Percentiles rank a stretch among this genome's conserved stretches.
phyloP scores from a whole-genome alignment of 92 coral and sea anemone species.

The Epizoanthus stellaris region DNA sequence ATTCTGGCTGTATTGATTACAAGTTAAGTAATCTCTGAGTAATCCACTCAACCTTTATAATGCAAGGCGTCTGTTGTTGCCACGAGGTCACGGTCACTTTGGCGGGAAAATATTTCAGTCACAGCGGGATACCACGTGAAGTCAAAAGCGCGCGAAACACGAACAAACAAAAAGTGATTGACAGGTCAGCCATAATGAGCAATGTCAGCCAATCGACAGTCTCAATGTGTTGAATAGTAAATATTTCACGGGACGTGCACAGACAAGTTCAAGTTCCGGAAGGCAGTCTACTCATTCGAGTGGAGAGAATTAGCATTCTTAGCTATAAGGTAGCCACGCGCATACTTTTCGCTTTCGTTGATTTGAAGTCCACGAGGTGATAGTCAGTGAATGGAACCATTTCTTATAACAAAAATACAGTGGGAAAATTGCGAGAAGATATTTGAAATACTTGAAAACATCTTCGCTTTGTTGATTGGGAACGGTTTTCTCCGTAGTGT shows the following conservation, averaged over 20 bases:
- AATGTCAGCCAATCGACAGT: slow-evolving; percentile 21
- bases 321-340: slow-evolving; percentile 10
- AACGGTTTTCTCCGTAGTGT: slow-evolving; percentile 9
- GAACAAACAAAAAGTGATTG: slow-evolving; percentile 16
- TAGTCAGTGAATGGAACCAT: not conserved
- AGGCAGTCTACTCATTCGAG: not conserved
- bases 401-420: not conserved
- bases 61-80: slow-evolving; percentile 23
- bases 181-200: not conserved
- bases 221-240: not conserved
- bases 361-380: not conserved
- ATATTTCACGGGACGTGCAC: slow-evolving; percentile 29
- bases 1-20: not conserved
- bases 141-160: slow-evolving; percentile 25
- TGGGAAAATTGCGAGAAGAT: not conserved
- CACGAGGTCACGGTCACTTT: slow-evolving; percentile 42
- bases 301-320: not conserved
- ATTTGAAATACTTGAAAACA: not conserved
- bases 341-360: not conserved
- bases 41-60: not conserved
- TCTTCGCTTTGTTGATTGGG: not conserved
- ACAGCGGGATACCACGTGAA: slow-evolving; percentile 13
- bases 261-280: slow-evolving; percentile 6
- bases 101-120: slow-evolving; percentile 38
- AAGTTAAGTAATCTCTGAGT: not conserved